Evolutionary conservation across 2,888 invertebrate species (phyloP), one percentile per base, ranked within the genome.

Genomic region (Cerceris ruficornis): DNA sequence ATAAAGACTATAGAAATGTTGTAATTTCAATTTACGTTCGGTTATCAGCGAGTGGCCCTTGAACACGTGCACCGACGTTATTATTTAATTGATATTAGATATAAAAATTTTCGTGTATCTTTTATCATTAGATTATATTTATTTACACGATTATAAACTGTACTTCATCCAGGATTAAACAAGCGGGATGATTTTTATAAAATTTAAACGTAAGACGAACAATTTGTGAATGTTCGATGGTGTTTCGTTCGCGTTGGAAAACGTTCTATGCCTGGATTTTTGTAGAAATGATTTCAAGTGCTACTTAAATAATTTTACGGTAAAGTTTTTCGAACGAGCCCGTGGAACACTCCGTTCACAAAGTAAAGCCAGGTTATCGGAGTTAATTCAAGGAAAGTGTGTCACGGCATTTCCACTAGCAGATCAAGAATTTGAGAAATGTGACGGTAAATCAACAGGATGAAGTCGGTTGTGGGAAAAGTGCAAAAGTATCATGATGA

Each of bases 171-270:
- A 14, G 7, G 42, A 39, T 28, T 15, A 28, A 28, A 11, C 7
- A 5, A n/a, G 43, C 50, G 46, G 14, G 4, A 66, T 66, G 72
- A 62, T 55, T 15, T 60, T 60, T 9, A 73, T 46, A 39, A 73
- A 73, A 69, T 73, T 73, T 8, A 69, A 73, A 39, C 61, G 73
- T 11, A 73, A 68, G 15, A 17, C 39, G 4, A 7, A 15, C 7
- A 1, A 0, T 6, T 7, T 2, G 0, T 9, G 41, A 58, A 15
- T 5, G 42, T 9, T 2, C 42, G 5, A 17, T 49, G 46, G 8
- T 46, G 46, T 46, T 46, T 4, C 46, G 46, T 46, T 46, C 11
- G 11, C 5, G 9, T 8, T 46, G 46, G 46, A 11, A 46, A 46
- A 46, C 1, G 6, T 46, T 46, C 11, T 46, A 28, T 28, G 28